Percentiles rank a stretch among this genome's conserved stretches.
Conservation (phyloP, 2,113 vertebrate species). For the Indicator indicator region DNA sequence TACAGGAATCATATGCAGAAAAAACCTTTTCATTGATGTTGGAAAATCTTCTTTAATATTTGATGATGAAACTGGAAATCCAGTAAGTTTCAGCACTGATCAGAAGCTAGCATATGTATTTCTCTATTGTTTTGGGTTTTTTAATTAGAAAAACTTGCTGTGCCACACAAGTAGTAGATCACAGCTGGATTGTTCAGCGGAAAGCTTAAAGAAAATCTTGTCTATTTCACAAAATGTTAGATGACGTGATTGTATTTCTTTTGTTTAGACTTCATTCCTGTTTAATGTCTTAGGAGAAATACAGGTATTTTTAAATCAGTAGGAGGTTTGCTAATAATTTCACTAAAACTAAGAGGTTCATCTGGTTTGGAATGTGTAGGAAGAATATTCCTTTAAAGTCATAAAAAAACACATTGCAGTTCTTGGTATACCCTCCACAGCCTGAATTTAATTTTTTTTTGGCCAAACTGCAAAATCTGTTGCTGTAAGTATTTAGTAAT, state of each 20-base stretch:
- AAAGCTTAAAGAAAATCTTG: not conserved
- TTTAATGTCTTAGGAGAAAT: not conserved
- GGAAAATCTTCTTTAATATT: constrained; percentile 86
- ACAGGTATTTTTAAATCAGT: not conserved
- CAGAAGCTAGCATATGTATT: not conserved
- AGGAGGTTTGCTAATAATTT: not conserved
- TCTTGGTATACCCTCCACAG: not conserved
- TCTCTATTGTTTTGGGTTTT: not conserved
- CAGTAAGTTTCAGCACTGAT: constrained; percentile 77
- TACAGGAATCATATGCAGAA: constrained; percentile 90
- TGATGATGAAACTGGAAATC: constrained; percentile 87
- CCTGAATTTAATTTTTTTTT: not conserved
- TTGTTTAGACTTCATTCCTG: not conserved
- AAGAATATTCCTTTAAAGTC: not conserved
- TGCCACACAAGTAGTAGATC: not conserved
- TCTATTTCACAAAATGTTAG: not conserved
- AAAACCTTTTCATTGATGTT: constrained; percentile 84
- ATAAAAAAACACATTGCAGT: not conserved
- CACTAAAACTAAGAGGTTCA: not conserved
- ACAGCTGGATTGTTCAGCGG: not conserved
- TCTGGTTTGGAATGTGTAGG: not conserved
- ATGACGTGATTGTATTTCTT: not conserved
- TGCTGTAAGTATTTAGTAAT: not conserved
- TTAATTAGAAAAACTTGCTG: not conserved
- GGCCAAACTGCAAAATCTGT: not conserved